A percentile compares a stretch with the other conserved stretches of the same genome.
These are phyloP conservation scores for Callyntrura guangdongensis DNA, from an alignment of 2,888 invertebrate genomes.

Conservation along the genomic window DNA sequence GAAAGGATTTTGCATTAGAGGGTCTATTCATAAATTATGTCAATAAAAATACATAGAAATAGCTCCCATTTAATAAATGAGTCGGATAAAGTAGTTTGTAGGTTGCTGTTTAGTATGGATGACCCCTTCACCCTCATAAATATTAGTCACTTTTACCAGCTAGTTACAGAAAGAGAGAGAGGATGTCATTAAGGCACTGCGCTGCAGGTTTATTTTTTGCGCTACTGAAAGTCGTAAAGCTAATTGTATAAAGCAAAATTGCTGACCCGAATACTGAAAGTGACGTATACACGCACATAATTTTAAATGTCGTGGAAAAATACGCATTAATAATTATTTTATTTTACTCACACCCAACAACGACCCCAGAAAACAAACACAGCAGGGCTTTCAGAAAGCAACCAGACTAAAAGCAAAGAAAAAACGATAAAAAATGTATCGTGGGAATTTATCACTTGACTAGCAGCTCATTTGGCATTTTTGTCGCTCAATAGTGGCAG, in stretches of 20 bases:
- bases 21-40: too few relatives aligned
- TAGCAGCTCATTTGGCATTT: conserved; percentile 6
- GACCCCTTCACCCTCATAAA: neutral
- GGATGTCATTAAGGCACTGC: neutral
- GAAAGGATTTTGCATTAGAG: neutral
- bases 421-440: too few relatives aligned
- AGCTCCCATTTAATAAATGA: too few relatives aligned
- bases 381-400: neutral
- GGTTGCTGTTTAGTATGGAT: too few relatives aligned
- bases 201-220: neutral
- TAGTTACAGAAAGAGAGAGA: neutral
- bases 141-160: neutral
- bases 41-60: too few relatives aligned
- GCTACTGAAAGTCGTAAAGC: conserved; percentile 20
- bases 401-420: neutral
- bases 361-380: neutral
- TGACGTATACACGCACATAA: too few relatives aligned
- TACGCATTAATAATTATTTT: neutral
- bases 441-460: conserved; percentile 46
- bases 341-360: too few relatives aligned
- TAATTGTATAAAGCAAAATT: conserved; percentile 23
- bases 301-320: neutral
- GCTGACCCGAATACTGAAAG: conserved; percentile 62
- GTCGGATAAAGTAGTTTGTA: too few relatives aligned
- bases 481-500: neutral